Percentiles rank a stretch among this genome's conserved stretches.
These are phyloP conservation scores for Chelidonichthys spinosus DNA, from an alignment of 2,797 vertebrate genomes.

Conservation along the genomic window DNA sequence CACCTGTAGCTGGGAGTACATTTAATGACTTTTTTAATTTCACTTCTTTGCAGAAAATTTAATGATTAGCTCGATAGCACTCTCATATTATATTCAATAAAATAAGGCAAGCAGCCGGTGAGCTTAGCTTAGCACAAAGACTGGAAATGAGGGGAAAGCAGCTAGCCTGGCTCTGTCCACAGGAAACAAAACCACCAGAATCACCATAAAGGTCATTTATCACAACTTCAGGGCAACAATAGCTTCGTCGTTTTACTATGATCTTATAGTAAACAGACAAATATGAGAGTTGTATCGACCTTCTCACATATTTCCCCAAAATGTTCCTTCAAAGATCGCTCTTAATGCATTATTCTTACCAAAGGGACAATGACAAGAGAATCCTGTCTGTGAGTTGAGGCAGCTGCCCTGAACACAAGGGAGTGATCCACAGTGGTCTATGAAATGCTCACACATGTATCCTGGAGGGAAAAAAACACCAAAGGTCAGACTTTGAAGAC, in stretches of 20 bases:
- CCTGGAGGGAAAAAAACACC: constrained; percentile 67
- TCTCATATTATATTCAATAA: background rate
- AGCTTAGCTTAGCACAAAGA: constrained; percentile 1
- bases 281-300: background rate
- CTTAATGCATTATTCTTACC: constrained; percentile 72
- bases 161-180: background rate
- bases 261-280: background rate
- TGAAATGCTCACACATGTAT: constrained; percentile 71
- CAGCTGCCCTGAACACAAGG: constrained; percentile 83
- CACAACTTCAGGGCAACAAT: background rate
- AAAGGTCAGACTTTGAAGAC: background rate
- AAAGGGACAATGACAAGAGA: constrained; percentile 82
- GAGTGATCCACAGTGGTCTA: constrained; percentile 79
- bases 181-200: background rate
- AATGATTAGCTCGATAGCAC: background rate
- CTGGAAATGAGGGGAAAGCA: background rate
- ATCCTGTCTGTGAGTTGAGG: constrained; percentile 76
- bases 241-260: background rate
- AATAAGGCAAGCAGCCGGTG: background rate
- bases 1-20: background rate
- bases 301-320: background rate
- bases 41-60: background rate
- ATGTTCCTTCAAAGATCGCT: background rate
- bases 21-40: background rate
- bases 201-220: background rate